Base-by-base conservation (phyloP, 2,888 invertebrate species). In the Apotomis betuletana region DNA sequence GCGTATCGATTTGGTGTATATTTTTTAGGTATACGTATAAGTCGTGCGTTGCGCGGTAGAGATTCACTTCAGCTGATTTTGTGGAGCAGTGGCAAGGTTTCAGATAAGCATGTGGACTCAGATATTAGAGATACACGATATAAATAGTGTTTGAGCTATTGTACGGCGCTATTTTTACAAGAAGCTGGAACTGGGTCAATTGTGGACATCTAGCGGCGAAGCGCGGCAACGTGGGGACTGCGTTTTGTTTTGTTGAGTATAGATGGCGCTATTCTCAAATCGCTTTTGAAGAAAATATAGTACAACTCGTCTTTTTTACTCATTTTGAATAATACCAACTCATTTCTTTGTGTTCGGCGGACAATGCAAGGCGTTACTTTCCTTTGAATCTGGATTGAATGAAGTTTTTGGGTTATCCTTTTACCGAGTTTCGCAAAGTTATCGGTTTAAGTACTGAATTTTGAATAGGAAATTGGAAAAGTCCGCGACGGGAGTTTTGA, bases 71-170 rank as follows among this genome's bases (percentile, higher is more conserved):
- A 67, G 74, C 75, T 70, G 75, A 78, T 76, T 78, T 78, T 73
- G 77, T 67, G 75, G 78, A 75, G 82, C 81, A 83, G 82, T 81
- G 79, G 75, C 73, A 69, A 75, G 44, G 44, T 55, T 67, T 6
- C 79, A 88, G 86, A 86, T 85, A 87, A 89, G 85, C 83, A 81
- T 85, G 83, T 87, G 84, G 80, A 85, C 87, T 85, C 75, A 85
- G 84, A 87, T 87, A 88, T 89, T 85, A 83, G 82, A 87, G 87
- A 91, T 90, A 90, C 85, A 86, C 85, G 88, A 90, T 92, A 92
- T 85, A 90, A 92, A 92, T 93, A 93, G 92, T 88, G 85, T 85
- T 90, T 85, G 92, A 93, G 92, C 91, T 91, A 91, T 92, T 91
- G 91, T 90, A 87, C 85, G 81, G 77, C 83, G 90, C 91, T 93